Conservation (phyloP, 2,888 invertebrate genomes). For the Limnephilus lunatus region DNA sequence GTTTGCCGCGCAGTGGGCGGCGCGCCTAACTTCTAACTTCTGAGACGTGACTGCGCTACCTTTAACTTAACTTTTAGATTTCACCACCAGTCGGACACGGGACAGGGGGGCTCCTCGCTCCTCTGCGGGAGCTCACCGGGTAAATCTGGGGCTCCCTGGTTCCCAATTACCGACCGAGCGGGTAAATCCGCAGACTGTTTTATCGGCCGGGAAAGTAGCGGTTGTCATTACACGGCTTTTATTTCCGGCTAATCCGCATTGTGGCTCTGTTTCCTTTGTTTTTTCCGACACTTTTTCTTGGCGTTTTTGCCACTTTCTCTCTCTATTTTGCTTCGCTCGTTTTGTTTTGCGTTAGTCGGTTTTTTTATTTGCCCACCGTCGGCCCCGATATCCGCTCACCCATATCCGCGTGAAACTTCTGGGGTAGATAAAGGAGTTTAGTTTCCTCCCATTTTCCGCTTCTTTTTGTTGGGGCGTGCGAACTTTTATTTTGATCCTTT, state of each 20-base stretch:
- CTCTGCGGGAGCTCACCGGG: conserved; percentile 36
- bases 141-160: conserved; percentile 49
- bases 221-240: conserved; percentile 66
- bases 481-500: conserved; percentile 65
- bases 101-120: conserved; percentile 7
- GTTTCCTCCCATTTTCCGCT: conserved; percentile 38
- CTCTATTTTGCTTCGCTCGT: conserved; percentile 50
- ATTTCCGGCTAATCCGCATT: conserved; percentile 66
- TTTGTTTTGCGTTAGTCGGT: conserved; percentile 66
- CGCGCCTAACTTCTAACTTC: conserved; percentile 43
- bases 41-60: conserved; percentile 43
- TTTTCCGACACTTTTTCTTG: conserved; percentile 49
- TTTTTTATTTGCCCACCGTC: conserved; percentile 63
- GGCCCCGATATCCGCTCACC: conserved; percentile 58
- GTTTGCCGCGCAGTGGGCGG: conserved; percentile 32
- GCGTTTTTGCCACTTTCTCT: conserved; percentile 51
- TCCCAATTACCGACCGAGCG: conserved; percentile 45
- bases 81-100: conserved; percentile 36
- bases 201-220: conserved; percentile 60
- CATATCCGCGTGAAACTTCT: conserved; percentile 59
- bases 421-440: conserved; percentile 60
- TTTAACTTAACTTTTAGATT: conserved; percentile 47
- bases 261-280: conserved; percentile 55
- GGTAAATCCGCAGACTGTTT: conserved; percentile 58
- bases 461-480: conserved; percentile 62